A percentile compares a stretch with the other conserved stretches of the same genome.
Conservation (phyloP, 2,797 vertebrate genomes). For the Tragopan temminckii region DNA sequence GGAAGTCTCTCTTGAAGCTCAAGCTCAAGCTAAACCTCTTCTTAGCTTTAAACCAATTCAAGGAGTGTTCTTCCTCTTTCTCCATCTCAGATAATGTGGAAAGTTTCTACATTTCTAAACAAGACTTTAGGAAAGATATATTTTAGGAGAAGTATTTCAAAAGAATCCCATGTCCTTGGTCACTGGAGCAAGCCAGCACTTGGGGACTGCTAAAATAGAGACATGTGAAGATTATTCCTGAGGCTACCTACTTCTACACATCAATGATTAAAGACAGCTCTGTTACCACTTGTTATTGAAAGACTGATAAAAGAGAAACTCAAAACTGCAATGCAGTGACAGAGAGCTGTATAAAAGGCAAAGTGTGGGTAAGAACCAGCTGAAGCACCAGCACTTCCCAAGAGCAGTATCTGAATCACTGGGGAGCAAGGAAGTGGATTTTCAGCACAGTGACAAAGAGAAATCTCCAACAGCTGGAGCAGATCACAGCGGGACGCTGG, state of each 20-base stretch:
- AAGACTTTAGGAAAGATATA: background rate
- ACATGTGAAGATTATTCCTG: background rate
- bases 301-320: background rate
- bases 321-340: background rate
- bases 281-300: background rate
- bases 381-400: background rate
- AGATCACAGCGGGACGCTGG: background rate
- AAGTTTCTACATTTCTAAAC: background rate
- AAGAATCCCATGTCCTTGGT: background rate
- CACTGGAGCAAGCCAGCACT: background rate
- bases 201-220: background rate
- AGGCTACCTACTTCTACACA: background rate
- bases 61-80: background rate
- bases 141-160: background rate
- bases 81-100: background rate
- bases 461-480: background rate
- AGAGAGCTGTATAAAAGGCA: background rate
- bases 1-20: background rate
- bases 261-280: background rate
- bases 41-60: background rate
- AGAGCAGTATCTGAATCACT: background rate
- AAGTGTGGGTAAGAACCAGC: background rate
- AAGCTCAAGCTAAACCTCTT: background rate
- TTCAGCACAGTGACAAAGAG: background rate
- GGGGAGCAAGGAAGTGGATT: accelerated